These are phyloP conservation scores for Cheumatopsyche charites DNA, from an alignment of 1,140 invertebrate genomes.

Conservation along the genomic window DNA sequence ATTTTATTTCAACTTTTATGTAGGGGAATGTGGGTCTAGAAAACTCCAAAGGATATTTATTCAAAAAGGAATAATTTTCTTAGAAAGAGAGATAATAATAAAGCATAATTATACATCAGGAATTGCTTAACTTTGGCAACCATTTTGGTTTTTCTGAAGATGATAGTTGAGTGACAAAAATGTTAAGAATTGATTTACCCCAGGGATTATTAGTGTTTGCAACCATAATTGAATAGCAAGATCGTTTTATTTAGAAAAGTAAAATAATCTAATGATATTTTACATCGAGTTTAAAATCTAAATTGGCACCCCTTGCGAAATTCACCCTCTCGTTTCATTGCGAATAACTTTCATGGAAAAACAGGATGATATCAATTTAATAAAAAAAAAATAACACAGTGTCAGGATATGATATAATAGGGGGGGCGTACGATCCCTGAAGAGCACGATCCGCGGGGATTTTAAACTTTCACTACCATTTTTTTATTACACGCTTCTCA, in stretches of 20 bases:
- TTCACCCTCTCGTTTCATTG: constrained; percentile 19
- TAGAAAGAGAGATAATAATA: background rate
- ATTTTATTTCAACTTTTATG: background rate
- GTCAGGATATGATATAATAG: constrained; percentile 39
- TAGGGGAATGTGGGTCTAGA: background rate
- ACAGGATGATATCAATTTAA: constrained; percentile 50
- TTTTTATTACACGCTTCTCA: background rate
- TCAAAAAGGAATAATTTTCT: too few relatives aligned
- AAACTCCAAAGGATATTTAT: background rate
- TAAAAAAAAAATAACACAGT: constrained; percentile 49
- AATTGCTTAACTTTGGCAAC: too few relatives aligned
- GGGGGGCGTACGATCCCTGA: constrained; percentile 33
- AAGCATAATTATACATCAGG: background rate
- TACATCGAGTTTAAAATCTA: background rate
- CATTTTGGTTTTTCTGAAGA: background rate
- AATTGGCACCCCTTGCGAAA: background rate
- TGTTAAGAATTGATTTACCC: too few relatives aligned
- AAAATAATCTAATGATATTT: background rate
- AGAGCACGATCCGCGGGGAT: constrained; percentile 39
- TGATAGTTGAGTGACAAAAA: too few relatives aligned
- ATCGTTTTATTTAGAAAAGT: too few relatives aligned
- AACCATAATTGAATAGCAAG: too few relatives aligned
- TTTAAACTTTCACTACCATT: constrained; percentile 48
- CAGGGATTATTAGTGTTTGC: too few relatives aligned
- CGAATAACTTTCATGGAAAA: constrained; percentile 44